Percentiles rank a stretch among this genome's conserved stretches.
phyloP scores from a whole-genome alignment of 1,140 invertebrate species.

The Nylanderia fulva region DNA sequence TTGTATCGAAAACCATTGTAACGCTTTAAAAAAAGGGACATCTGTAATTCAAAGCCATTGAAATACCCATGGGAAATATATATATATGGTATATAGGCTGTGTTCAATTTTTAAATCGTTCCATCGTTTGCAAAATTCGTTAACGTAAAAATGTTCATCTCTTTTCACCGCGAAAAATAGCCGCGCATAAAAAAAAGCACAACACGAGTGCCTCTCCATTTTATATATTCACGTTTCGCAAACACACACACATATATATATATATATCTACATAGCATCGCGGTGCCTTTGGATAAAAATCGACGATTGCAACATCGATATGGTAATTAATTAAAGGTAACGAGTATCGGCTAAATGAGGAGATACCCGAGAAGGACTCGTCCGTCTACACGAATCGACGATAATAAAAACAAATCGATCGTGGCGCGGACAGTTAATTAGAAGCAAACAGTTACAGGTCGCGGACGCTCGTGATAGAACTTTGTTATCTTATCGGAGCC shows the following conservation, averaged over 20 bases:
- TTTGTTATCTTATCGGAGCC: slow-evolving; percentile 61
- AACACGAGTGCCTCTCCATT: background rate
- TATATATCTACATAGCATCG: background rate
- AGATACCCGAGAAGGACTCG: slow-evolving; percentile 23
- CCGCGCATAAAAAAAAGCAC: background rate
- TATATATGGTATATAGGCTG: background rate
- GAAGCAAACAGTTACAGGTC: slow-evolving; percentile 59
- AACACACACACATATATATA: background rate
- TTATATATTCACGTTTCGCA: slow-evolving; percentile 1
- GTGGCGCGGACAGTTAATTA: slow-evolving; percentile 42
- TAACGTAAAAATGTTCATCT: background rate
- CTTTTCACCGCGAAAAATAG: background rate
- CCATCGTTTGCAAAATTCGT: background rate
- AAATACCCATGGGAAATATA: background rate
- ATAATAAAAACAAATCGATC: slow-evolving; percentile 56
- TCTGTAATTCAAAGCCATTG: background rate
- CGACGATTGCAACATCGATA: background rate
- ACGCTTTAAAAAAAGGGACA: background rate
- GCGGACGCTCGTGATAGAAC: slow-evolving; percentile 57
- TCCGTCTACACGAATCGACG: slow-evolving; percentile 12
- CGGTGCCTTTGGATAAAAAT: slow-evolving; percentile 28
- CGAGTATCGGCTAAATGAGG: slow-evolving; percentile 42
- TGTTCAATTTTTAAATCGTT: slow-evolving; percentile 7
- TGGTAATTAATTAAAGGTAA: slow-evolving; percentile 54
- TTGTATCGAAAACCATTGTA: background rate